Evolutionary conservation across 2,797 vertebrate genomes (phyloP).

Genomic region (Ispidina picta): DNA sequence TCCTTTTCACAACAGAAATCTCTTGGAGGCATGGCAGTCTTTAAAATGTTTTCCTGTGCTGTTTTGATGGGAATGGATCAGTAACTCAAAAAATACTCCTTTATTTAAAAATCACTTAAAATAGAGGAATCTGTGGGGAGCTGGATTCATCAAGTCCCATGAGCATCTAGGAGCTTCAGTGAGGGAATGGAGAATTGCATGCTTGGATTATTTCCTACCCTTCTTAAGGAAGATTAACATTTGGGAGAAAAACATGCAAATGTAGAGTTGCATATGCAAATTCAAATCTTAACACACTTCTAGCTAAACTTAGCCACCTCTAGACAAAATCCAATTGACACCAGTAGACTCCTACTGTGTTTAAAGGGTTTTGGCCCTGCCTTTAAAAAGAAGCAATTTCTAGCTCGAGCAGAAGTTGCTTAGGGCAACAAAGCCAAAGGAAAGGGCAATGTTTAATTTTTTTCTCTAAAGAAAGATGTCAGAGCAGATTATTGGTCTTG

Average conservation of each 20-base stretch:
- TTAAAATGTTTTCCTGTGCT: not conserved
- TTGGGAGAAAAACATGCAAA: not conserved
- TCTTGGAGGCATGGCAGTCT: not conserved
- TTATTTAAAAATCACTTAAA: not conserved
- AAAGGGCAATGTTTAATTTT: not conserved
- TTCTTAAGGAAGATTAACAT: not conserved
- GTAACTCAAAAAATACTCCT: not conserved
- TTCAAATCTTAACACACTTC: not conserved
- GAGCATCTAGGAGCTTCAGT: not conserved
- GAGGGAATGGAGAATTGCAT: not conserved
- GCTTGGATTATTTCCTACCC: not conserved
- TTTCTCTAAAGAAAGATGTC: not conserved
- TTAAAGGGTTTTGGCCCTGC: not conserved
- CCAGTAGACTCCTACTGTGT: not conserved
- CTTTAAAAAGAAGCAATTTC: not conserved
- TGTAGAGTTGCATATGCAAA: not conserved
- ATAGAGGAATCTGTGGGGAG: not conserved
- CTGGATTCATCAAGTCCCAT: not conserved
- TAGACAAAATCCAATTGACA: not conserved
- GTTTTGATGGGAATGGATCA: not conserved
- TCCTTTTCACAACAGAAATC: not conserved
- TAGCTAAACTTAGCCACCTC: not conserved
- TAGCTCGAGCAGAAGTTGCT: not conserved
- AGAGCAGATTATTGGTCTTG: constrained; percentile 8
- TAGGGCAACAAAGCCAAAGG: not conserved